Conservation (phyloP, 2,113 vertebrate genomes). For the Manacus vitellinus region DNA sequence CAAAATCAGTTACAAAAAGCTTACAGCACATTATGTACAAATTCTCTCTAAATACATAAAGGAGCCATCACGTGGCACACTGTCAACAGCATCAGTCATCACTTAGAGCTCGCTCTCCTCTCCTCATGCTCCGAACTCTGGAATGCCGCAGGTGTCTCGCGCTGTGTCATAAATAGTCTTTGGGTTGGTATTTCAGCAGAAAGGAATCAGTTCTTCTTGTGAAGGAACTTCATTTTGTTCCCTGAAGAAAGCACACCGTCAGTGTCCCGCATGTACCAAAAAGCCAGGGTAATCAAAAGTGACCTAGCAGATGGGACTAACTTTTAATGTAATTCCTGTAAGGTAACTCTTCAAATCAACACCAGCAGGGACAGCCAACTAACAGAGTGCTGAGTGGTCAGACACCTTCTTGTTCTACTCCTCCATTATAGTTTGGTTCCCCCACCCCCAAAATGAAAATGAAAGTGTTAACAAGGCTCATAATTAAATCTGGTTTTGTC, state of each 20-base stretch:
- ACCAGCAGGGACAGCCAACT: background rate
- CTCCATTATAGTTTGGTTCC: rapidly evolving
- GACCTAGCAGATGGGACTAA: background rate
- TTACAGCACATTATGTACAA: conserved; percentile 84
- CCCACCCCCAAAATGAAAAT: background rate
- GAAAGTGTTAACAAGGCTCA: background rate
- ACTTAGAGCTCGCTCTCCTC: background rate
- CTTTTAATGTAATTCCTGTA: too few relatives aligned
- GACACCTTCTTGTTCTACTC: background rate
- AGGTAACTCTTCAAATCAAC: background rate
- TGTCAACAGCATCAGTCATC: background rate
- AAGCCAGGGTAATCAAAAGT: background rate
- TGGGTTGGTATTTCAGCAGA: conserved; percentile 2
- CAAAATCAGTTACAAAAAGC: conserved; percentile 78
- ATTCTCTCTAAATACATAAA: conserved; percentile 38
- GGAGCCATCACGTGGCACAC: background rate
- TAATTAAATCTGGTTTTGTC: background rate
- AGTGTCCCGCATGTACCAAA: background rate
- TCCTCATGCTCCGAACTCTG: background rate
- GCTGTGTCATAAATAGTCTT: background rate
- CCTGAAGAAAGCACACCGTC: conserved; percentile 72
- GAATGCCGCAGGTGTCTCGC: background rate
- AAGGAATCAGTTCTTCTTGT: conserved; percentile 92
- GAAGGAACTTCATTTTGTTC: conserved; percentile 99
- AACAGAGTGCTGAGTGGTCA: background rate